A percentile compares a stretch with the other conserved stretches of the same genome.
phyloP scores from a whole-genome alignment of 2,888 invertebrate genomes.

The Coenonympha arcania region DNA sequence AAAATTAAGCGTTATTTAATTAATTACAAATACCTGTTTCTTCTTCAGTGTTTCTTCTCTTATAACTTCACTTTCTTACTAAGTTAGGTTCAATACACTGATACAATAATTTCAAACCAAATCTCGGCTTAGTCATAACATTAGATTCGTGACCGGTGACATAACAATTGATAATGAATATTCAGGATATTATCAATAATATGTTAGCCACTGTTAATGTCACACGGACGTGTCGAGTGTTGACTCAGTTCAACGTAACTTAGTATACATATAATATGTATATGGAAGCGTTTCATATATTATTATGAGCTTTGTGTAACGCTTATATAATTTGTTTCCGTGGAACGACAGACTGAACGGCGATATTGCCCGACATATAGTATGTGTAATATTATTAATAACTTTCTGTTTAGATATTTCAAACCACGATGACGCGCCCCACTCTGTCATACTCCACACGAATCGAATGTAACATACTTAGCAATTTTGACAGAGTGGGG shows the following conservation, averaged over 20 bases:
- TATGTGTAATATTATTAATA: too few relatives aligned
- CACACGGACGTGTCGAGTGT: constrained; percentile 20
- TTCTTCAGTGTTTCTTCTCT: too few relatives aligned
- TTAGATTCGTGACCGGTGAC: constrained; percentile 8
- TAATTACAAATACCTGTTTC: too few relatives aligned
- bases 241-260: constrained; percentile 16
- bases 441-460: too few relatives aligned
- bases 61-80: too few relatives aligned
- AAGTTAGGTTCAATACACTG: background rate
- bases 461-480: too few relatives aligned
- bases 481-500: too few relatives aligned
- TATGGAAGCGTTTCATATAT: background rate
- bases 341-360: constrained; percentile 1
- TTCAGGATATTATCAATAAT: too few relatives aligned
- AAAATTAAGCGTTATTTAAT: too few relatives aligned
- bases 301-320: background rate
- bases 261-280: background rate
- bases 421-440: too few relatives aligned
- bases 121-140: constrained; percentile 8
- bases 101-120: background rate
- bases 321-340: background rate
- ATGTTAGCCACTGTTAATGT: constrained; percentile 16
- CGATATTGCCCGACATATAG: background rate
- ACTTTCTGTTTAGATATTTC: too few relatives aligned
- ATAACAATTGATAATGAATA: constrained; percentile 27